Base-by-base conservation (phyloP, 2,113 vertebrate genomes). In the Etia nguti region DNA sequence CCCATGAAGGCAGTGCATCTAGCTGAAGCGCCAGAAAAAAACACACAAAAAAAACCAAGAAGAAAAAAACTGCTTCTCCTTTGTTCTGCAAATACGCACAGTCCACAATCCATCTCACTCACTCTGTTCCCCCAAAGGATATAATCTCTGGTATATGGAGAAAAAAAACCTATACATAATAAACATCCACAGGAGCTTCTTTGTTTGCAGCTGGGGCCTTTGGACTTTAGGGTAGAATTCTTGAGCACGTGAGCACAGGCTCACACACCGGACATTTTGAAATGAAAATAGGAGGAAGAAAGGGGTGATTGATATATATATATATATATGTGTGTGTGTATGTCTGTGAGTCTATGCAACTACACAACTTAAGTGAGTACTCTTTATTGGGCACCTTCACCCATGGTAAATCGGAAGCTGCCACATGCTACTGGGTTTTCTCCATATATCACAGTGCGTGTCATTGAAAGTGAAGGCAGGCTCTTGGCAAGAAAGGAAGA, bases 381-480 rank as follows among this genome's bases (percentile, higher is more conserved):
- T 86, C 87, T 90, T 91, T 90, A 88, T 88, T 83, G 86, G 86
- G 85, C 80, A 86, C 89, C 86, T 91, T 89, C 83, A 85, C 80
- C 85, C 85, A 91, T 91, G 91, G 91, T 89, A 92, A 93, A 93
- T 94, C 83, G 91, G 89, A 89, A 89, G 92, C 83, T 43, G 90
- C 93, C 90, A 90, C 92, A 92, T 86, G 92, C 91, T 84, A 88
- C 87, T 52, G 82, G 89, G 77, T 87, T 90, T 90, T 86, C 90
- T 88, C 81, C 90, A 89, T 89, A 90, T 90, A 90, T 94, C 91
- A 93, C 81, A 3, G 89, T 89, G 93, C 91, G 79, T 92, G 93
- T 94, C 92, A 92, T 93, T 91, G 94, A 86, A 91, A 88, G 93
- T 88, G 93, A 93, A 94, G 92, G 91, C 87, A 88, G 75, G 90